A percentile compares a stretch with the other conserved stretches of the same genome.
Conservation (phyloP, 1,140 invertebrate genomes). For the Orius laevigatus region DNA sequence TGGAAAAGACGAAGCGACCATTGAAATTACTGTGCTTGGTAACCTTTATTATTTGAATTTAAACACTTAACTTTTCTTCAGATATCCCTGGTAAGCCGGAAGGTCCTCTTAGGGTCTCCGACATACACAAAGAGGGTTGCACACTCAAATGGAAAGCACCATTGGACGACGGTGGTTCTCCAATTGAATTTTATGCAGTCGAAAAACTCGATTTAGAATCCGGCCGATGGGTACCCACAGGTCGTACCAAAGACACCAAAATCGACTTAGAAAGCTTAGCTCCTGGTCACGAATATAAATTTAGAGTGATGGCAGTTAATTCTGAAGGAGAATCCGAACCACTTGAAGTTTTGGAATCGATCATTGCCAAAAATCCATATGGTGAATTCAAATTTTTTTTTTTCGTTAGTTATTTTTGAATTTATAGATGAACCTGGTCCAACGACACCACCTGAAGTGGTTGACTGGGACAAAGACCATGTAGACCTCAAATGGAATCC, state of each 20-base stretch:
- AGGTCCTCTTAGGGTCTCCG: conserved; percentile 77
- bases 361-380: conserved; percentile 95
- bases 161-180: conserved; percentile 75
- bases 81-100: conserved; percentile 80
- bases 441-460: conserved; percentile 71
- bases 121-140: conserved; percentile 86
- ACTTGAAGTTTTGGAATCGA: conserved; percentile 68
- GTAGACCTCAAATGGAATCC: conserved; percentile 85
- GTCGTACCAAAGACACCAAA: conserved; percentile 61
- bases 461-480: conserved; percentile 89
- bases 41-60: conserved; percentile 11
- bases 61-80: conserved; percentile 12
- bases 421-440: conserved; percentile 71
- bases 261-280: conserved; percentile 69
- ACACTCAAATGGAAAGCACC: conserved; percentile 89
- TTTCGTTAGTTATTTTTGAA: neutral
- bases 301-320: conserved; percentile 89
- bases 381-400: conserved; percentile 36
- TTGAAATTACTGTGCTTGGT: conserved; percentile 68
- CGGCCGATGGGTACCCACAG: conserved; percentile 66
- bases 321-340: conserved; percentile 89
- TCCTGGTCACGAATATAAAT: conserved; percentile 90
- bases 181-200: conserved; percentile 80
- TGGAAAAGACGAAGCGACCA: conserved; percentile 78
- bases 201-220: conserved; percentile 79